Evolutionary conservation across 2,113 vertebrate genomes (phyloP), one percentile per base, ranked within the genome.

Genomic region (Lethenteron reissneri): DNA sequence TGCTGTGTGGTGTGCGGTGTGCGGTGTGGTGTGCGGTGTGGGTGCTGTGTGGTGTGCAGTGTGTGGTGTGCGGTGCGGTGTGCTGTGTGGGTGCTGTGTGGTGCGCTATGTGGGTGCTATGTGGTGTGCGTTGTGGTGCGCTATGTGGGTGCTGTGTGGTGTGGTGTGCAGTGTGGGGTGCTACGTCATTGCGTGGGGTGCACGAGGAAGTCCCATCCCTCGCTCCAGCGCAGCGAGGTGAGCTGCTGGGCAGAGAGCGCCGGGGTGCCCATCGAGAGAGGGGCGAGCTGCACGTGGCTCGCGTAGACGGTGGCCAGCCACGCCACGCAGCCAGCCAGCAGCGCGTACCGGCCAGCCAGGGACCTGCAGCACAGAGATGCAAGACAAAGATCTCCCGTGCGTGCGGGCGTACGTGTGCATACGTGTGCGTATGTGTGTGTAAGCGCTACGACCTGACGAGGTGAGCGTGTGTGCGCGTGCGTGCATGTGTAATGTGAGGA

Each of bases 141-240:
- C n/a, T n/a, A n/a, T n/a, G n/a, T n/a, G n/a, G 21, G 21, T 6
- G 5, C 5, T 25, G 41, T 6, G 41, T 4, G 4, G 41, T 41
- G 41, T 41, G 41, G 41, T 4, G 41, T 41, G 41, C 41, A 1
- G 41, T 41, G 41, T 41, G 41, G 5, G 1, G 41, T 4, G 41
- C 41, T 41, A 4, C 41, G 41, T 41, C 5, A 41, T 41, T 41
- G 41, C 41, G 41, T 41, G 5, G 41, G 41, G 41, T 41, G 77
- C 72, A 89, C 75, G 1, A 87, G 72, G 74, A 89, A 83, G 76
- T 90, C 87, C 87, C 87, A 89, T 75, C 77, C 85, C 25, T 86
- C 86, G 75, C 77, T 87, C 87, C 87, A 90, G 71, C 83, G 84
- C 71, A 87, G 75, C 57, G 76, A 77, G 73, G 57, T 73, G 13